phyloP scores from a whole-genome alignment of 2,113 vertebrate species.

The Sinocyclocheilus rhinocerous region DNA sequence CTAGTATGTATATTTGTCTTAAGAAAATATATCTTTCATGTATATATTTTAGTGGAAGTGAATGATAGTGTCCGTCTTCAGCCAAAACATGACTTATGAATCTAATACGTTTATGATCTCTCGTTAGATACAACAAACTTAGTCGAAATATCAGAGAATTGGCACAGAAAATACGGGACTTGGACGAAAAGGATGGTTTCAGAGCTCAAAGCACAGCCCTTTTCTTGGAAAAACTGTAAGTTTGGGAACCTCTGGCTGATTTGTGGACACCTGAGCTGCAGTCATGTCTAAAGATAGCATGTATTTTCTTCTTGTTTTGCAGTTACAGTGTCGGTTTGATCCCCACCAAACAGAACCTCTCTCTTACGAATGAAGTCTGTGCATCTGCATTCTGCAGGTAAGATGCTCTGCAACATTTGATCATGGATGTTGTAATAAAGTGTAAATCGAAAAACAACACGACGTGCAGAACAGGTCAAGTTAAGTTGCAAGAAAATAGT shows the following conservation, averaged over 20 bases:
- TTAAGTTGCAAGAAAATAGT: too few relatives aligned
- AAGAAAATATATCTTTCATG: neutral
- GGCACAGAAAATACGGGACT: constrained; percentile 85
- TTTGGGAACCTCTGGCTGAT: neutral
- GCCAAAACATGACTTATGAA: neutral
- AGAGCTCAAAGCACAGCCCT: constrained; percentile 80
- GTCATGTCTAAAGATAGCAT: neutral
- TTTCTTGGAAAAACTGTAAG: constrained; percentile 87
- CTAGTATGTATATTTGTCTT: neutral
- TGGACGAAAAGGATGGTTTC: constrained; percentile 87
- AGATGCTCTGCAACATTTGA: neutral
- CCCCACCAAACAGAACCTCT: constrained; percentile 82
- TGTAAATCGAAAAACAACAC: neutral
- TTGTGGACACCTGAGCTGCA: neutral
- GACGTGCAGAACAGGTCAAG: neutral
- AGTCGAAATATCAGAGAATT: constrained; percentile 86
- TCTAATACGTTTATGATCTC: neutral
- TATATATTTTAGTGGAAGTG: neutral
- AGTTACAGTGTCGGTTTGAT: constrained; percentile 84
- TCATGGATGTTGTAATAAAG: too few relatives aligned
- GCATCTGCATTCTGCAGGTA: constrained; percentile 90
- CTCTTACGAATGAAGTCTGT: constrained; percentile 84
- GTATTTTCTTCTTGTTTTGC: neutral
- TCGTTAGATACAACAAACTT: constrained; percentile 85
- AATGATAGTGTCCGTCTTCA: neutral